Evolutionary conservation across 2,888 invertebrate species (phyloP).

Genomic region (Orgyia antiqua): DNA sequence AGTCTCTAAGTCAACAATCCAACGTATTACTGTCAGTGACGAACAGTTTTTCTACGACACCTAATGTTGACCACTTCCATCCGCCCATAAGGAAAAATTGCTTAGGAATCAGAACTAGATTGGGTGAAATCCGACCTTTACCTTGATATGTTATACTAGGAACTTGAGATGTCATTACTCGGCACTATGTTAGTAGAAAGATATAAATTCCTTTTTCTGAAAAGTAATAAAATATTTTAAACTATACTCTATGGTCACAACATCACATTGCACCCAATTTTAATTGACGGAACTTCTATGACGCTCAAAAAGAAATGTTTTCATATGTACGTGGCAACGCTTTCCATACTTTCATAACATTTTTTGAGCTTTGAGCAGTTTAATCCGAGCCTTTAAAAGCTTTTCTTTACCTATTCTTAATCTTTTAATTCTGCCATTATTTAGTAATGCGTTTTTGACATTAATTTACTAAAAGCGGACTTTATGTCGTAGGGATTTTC

Average conservation of each 20-base stretch:
- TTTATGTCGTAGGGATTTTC: too few relatives aligned
- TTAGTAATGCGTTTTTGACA: too few relatives aligned
- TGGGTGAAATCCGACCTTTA: too few relatives aligned
- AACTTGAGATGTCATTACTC: too few relatives aligned
- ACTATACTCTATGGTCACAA: too few relatives aligned
- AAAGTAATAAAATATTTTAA: too few relatives aligned
- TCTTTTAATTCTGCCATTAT: too few relatives aligned
- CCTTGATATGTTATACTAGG: too few relatives aligned
- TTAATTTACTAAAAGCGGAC: too few relatives aligned
- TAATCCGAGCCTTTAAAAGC: constrained; percentile 36
- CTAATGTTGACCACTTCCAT: constrained; percentile 6
- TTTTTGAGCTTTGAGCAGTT: constrained; percentile 37
- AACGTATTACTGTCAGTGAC: constrained; percentile 8
- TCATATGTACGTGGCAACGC: constrained; percentile 13
- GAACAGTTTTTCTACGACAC: constrained; percentile 1
- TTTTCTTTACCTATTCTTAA: too few relatives aligned
- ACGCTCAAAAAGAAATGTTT: constrained; percentile 24
- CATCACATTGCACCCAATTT: constrained; percentile 29
- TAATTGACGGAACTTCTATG: constrained; percentile 26
- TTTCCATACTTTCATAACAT: constrained; percentile 28
- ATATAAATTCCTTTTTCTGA: too few relatives aligned
- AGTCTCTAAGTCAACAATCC: constrained; percentile 7
- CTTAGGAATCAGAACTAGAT: constrained; percentile 1
- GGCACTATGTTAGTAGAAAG: too few relatives aligned
- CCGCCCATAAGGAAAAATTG: constrained; percentile 4